Percentiles rank a stretch among this genome's conserved stretches.
These are phyloP conservation scores for Myrmophylax atrothorax DNA, from an alignment of 2,113 vertebrate genomes.

Conservation along the genomic window DNA sequence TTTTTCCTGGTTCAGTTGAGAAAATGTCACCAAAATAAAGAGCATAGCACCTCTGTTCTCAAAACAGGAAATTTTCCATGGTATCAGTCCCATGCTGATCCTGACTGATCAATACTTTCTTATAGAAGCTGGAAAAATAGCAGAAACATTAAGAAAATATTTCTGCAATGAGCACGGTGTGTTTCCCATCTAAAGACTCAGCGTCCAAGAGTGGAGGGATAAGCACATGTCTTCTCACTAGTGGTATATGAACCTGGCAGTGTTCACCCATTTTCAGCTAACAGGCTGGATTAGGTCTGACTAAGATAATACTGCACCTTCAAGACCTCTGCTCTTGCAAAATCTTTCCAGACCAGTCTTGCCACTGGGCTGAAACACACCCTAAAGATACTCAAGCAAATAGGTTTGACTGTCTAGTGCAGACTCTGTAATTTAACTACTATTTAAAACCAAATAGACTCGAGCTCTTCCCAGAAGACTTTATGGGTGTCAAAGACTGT, in stretches of 20 bases:
- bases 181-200: neutral
- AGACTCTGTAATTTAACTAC: conserved; percentile 16
- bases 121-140: neutral
- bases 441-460: conserved; percentile 28
- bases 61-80: neutral
- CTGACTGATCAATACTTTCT: neutral
- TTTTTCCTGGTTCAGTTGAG: conserved; percentile 10
- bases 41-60: neutral
- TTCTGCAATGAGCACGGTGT: neutral
- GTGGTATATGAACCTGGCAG: neutral
- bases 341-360: conserved; percentile 12
- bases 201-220: neutral
- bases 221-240: neutral
- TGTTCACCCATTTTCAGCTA: neutral
- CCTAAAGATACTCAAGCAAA: conserved; percentile 9
- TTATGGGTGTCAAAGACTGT: neutral
- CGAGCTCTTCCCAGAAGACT: conserved; percentile 11
- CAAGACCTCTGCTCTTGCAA: neutral
- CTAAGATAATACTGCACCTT: neutral
- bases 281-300: neutral
- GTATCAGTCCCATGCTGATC: neutral
- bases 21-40: neutral
- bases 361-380: neutral
- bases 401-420: neutral
- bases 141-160: neutral